Evolutionary conservation across 2,113 vertebrate genomes (phyloP).

Genomic region (Cheilinus undulatus): DNA sequence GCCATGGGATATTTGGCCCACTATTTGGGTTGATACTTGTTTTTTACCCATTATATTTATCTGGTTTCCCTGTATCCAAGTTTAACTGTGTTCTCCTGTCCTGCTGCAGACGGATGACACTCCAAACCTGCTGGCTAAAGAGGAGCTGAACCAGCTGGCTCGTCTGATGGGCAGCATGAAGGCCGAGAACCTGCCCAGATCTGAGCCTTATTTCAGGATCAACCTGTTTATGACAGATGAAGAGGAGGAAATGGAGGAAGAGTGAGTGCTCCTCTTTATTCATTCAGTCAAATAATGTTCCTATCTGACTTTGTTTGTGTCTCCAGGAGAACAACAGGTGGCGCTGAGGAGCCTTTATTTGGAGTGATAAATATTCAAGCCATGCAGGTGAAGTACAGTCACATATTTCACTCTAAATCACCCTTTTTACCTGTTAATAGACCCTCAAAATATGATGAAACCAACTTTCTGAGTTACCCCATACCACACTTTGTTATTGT

Average conservation of each 20-base stretch:
- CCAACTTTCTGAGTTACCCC: background rate
- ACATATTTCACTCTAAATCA: no score
- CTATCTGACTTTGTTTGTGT: slow-evolving; percentile 9
- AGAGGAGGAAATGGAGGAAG: slow-evolving; percentile 87
- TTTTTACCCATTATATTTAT: no score
- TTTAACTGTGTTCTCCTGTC: background rate
- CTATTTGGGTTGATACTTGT: no score
- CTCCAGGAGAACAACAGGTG: slow-evolving; percentile 78
- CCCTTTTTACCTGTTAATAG: no score
- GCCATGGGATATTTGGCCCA: no score
- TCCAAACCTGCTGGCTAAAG: slow-evolving; percentile 92
- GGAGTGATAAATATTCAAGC: slow-evolving; percentile 91
- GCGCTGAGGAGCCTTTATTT: slow-evolving; percentile 79
- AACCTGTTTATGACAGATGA: slow-evolving; percentile 88
- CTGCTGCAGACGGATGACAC: slow-evolving; percentile 77
- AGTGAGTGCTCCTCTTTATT: slow-evolving; percentile 58
- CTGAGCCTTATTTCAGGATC: slow-evolving; percentile 84
- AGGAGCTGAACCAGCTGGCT: slow-evolving; percentile 94
- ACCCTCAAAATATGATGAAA: no score
- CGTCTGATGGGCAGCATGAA: slow-evolving; percentile 91
- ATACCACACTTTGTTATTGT: no score
- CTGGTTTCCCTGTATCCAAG: no score
- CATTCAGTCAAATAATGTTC: background rate
- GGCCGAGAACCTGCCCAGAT: slow-evolving; percentile 67
- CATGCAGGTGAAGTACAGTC: slow-evolving; percentile 81